Conservation (phyloP, 2,888 invertebrate species). For the Apodemia duryi region DNA sequence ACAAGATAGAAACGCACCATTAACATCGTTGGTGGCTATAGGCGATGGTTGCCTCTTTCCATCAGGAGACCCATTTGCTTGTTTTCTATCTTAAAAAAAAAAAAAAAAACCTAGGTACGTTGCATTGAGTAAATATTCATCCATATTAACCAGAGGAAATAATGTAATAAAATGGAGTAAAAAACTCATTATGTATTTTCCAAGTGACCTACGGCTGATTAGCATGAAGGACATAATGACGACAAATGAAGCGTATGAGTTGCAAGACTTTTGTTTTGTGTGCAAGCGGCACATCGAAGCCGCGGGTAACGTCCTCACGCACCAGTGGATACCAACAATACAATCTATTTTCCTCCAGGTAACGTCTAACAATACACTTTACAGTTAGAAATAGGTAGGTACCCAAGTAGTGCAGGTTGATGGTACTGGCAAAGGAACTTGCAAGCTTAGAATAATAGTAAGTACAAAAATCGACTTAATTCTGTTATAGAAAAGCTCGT, state of each 20-base stretch:
- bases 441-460: background rate
- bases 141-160: background rate
- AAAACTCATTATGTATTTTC: conserved; percentile 30
- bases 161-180: background rate
- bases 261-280: conserved; percentile 81
- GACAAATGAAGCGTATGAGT: conserved; percentile 82
- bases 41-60: too few relatives aligned
- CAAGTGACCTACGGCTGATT: conserved; percentile 81
- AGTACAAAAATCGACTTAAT: background rate
- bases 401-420: background rate
- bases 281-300: conserved; percentile 80
- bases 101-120: too few relatives aligned
- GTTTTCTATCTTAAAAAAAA: too few relatives aligned
- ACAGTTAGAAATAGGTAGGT: background rate
- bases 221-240: conserved; percentile 78
- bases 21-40: too few relatives aligned
- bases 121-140: background rate
- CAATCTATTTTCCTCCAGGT: conserved; percentile 82
- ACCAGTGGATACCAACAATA: conserved; percentile 82
- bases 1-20: too few relatives aligned
- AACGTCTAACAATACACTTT: background rate
- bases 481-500: too few relatives aligned
- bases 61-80: too few relatives aligned
- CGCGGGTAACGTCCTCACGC: conserved; percentile 81
- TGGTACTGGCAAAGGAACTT: background rate